phyloP scores from a whole-genome alignment of 2,113 vertebrate species.

The Scatophagus argus region DNA sequence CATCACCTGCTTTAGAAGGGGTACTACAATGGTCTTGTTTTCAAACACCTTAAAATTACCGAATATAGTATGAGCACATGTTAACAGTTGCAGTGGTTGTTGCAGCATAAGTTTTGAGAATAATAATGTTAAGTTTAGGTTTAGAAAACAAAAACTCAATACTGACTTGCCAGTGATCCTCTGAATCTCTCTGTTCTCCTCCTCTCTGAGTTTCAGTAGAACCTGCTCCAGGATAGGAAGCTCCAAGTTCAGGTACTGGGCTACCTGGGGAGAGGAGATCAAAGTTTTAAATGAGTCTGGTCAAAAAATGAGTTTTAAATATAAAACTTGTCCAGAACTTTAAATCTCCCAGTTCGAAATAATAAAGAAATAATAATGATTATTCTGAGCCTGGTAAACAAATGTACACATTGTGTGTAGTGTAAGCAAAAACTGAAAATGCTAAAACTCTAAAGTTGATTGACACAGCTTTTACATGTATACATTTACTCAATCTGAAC shows the following conservation, averaged over 20 bases:
- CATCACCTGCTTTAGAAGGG: slow-evolving; percentile 21
- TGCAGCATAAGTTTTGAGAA: neutral
- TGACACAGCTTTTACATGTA: neutral
- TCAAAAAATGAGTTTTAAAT: too few relatives aligned
- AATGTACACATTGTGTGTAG: too few relatives aligned
- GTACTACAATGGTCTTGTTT: slow-evolving; percentile 32
- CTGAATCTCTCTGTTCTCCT: slow-evolving; percentile 88
- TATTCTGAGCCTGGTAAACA: neutral
- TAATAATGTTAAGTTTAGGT: neutral
- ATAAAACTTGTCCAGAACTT: too few relatives aligned
- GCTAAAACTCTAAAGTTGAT: neutral
- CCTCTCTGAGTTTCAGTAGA: slow-evolving; percentile 87
- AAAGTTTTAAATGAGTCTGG: too few relatives aligned
- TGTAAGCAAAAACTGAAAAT: neutral
- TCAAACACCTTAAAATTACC: neutral
- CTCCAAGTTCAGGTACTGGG: slow-evolving; percentile 92
- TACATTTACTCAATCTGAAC: neutral
- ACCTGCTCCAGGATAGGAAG: slow-evolving; percentile 89
- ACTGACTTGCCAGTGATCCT: slow-evolving; percentile 86
- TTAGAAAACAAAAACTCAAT: neutral
- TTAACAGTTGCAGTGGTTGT: neutral
- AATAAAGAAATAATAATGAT: neutral
- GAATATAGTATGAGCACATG: neutral
- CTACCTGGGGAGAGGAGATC: slow-evolving; percentile 84
- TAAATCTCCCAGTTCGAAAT: neutral